Base-by-base conservation (phyloP, 1,140 invertebrate species). In the Neodiprion lecontei region DNA sequence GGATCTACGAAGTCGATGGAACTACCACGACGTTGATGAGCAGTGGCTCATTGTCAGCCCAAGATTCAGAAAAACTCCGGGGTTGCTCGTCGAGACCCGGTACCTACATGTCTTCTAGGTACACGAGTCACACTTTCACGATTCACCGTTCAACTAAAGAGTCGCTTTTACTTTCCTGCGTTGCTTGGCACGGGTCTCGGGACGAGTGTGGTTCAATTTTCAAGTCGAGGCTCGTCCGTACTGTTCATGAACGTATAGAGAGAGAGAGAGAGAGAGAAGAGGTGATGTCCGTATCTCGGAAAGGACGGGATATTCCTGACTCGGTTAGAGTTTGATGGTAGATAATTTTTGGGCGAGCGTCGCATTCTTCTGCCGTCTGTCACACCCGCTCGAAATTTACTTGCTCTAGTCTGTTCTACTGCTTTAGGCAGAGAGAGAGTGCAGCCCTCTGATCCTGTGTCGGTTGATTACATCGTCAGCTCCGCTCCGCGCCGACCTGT, bases 91-190 rank as follows among this genome's bases (percentile, higher is more conserved):
- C 5, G 28, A 40, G 28, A 40, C 28, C 28, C 28, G 2, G 28
- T 40, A 40, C 1, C 1, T 40, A 4, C 28, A 40, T 40, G 28
- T 40, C 28, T 0, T 40, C 28, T 40, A 40, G 28, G 28, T 40
- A 40, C 0, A 40, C 53, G 53, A 61, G 53, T 61, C 53, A 61
- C 53, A 61, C 53, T 61, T 61, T 61, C 53, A 61, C 53, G 53
- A 61, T 61, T 61, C 53, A 61, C 53, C 53, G 53, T 61, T 61
- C 53, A 61, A 61, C 53, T 61, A 12, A 17, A 61, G 11, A 17
- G 53, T 61, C 53, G 53, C 53, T 61, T 61, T 61, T 61, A 61
- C 53, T 61, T 61, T 61, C 53, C 53, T 61, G 53, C 53, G 53
- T 61, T 12, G 53, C 53, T 61, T 61, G 53, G 53, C 53, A 61